Conservation (phyloP, 2,797 vertebrate species). For the Coregonus ussuriensis region DNA sequence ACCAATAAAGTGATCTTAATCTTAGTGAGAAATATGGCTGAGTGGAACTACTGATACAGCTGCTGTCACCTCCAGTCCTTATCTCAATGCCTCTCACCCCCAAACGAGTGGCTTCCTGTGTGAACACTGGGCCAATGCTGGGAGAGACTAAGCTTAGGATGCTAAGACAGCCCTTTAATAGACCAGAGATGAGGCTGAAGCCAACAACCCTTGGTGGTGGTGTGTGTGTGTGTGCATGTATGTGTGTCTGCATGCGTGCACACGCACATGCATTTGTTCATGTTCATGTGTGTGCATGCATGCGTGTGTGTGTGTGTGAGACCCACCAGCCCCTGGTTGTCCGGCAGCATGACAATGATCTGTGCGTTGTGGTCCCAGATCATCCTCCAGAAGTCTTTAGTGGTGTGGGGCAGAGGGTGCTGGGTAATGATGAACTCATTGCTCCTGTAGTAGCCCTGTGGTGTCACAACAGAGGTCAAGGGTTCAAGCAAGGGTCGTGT, state of each 20-base stretch:
- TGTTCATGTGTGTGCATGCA: neutral
- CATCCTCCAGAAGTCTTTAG: slow-evolving; percentile 96
- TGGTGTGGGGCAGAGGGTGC: slow-evolving; percentile 94
- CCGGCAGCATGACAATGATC: slow-evolving; percentile 94
- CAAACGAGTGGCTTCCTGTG: neutral
- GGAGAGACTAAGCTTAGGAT: neutral
- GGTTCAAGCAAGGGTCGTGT: slow-evolving; percentile 12
- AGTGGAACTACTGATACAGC: neutral
- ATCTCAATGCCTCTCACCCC: neutral
- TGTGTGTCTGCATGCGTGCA: neutral
- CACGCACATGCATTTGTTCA: neutral
- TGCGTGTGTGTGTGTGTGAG: slow-evolving; percentile 9
- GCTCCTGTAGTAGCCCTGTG: slow-evolving; percentile 89
- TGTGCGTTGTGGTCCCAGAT: slow-evolving; percentile 97
- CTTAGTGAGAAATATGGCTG: neutral
- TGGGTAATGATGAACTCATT: slow-evolving; percentile 96
- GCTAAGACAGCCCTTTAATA: neutral
- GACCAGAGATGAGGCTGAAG: neutral
- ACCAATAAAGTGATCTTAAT: no score
- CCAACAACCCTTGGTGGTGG: neutral
- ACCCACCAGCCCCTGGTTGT: slow-evolving; percentile 90
- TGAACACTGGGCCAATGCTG: slow-evolving; percentile 1
- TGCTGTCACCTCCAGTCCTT: neutral
- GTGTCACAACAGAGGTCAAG: slow-evolving; percentile 14
- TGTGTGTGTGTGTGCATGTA: neutral